Conservation (phyloP, 2,888 invertebrate species). For the Cetonia aurata region DNA sequence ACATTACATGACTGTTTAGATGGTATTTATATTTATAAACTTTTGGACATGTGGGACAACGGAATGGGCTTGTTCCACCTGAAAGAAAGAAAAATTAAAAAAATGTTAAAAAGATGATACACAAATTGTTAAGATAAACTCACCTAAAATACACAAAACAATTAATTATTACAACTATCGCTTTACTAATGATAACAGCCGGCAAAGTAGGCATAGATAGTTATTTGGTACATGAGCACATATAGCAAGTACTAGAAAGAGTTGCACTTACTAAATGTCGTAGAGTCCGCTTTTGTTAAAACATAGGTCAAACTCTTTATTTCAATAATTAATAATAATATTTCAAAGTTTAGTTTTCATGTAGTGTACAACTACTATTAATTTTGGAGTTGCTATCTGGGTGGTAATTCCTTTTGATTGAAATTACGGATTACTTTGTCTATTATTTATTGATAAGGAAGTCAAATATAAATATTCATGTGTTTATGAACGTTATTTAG, state of each 20-base stretch:
- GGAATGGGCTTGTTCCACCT: slow-evolving; percentile 25
- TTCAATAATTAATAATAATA: no score
- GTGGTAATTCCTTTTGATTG: not conserved
- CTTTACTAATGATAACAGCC: no score
- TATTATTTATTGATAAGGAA: slow-evolving; percentile 11
- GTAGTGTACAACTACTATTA: not conserved
- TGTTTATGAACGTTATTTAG: slow-evolving; percentile 43
- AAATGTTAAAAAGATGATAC: not conserved
- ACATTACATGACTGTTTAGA: slow-evolving; percentile 77
- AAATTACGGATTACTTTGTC: not conserved
- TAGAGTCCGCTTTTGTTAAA: no score
- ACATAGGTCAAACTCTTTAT: no score
- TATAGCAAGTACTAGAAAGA: no score
- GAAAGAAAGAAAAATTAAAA: slow-evolving; percentile 8
- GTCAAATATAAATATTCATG: slow-evolving; percentile 27
- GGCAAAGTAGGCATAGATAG: no score
- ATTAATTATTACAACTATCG: no score
- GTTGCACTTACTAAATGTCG: no score
- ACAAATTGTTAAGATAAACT: slow-evolving; percentile 3
- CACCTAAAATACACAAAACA: slow-evolving; percentile 11
- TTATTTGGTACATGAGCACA: no score
- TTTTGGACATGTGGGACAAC: slow-evolving; percentile 78
- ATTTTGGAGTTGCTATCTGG: no score
- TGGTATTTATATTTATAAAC: slow-evolving; percentile 80
- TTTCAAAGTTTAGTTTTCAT: not conserved